Evolutionary conservation across 2,888 invertebrate genomes (phyloP).

Genomic region (Standfussiana lucernea): DNA sequence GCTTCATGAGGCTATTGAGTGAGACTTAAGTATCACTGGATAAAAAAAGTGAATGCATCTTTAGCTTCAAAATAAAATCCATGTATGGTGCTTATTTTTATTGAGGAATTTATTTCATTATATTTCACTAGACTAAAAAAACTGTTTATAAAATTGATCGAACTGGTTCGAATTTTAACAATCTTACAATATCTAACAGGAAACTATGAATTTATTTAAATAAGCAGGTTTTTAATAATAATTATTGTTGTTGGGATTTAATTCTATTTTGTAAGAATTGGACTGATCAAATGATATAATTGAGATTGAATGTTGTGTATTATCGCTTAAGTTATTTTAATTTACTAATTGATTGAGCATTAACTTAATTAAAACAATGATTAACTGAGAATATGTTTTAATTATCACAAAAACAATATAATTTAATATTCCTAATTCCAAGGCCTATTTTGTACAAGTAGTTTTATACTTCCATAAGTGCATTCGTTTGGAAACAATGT

Average conservation of each 20-base stretch:
- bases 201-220: background rate
- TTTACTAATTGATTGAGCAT: background rate
- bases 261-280: slow-evolving; percentile 3
- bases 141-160: background rate
- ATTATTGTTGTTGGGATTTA: background rate
- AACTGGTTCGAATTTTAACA: background rate
- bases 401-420: slow-evolving; percentile 84
- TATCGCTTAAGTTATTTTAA: slow-evolving; percentile 18
- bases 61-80: background rate
- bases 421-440: slow-evolving; percentile 81
- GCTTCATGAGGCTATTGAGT: background rate
- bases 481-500: background rate
- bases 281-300: slow-evolving; percentile 29
- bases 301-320: background rate
- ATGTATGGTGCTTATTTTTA: background rate
- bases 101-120: background rate
- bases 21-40: background rate
- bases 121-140: background rate
- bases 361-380: slow-evolving; percentile 55
- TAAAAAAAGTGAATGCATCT: background rate
- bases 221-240: slow-evolving; percentile 1
- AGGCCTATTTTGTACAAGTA: slow-evolving; percentile 73
- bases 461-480: slow-evolving; percentile 1
- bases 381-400: slow-evolving; percentile 78
- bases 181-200: background rate